Percentiles rank a stretch among this genome's conserved stretches.
phyloP scores from a whole-genome alignment of 2,797 vertebrate species.

The Gephyroberyx darwinii region DNA sequence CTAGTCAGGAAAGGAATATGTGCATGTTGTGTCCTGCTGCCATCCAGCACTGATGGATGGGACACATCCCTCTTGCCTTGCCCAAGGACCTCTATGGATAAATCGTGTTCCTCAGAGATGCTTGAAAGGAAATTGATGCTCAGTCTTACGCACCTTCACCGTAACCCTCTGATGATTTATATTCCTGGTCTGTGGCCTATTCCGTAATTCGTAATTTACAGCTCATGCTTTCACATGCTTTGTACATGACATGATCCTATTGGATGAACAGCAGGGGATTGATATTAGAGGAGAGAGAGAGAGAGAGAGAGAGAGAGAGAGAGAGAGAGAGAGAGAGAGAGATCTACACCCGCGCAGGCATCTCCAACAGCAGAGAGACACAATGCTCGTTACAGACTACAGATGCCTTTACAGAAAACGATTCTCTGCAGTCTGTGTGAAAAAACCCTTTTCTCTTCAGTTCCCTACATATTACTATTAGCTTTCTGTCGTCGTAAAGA shows the following conservation, averaged over 20 bases:
- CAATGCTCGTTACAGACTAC: slow-evolving; percentile 55
- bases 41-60: slow-evolving; percentile 51
- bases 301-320: slow-evolving; percentile 38
- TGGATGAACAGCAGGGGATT: slow-evolving; percentile 60
- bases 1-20: neutral
- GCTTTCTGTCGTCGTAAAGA: slow-evolving; percentile 13
- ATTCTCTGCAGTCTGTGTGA: slow-evolving; percentile 27
- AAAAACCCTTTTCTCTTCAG: slow-evolving; percentile 1
- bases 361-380: slow-evolving; percentile 48
- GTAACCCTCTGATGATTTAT: slow-evolving; percentile 46
- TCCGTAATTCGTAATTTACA: slow-evolving; percentile 36
- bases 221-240: slow-evolving; percentile 51
- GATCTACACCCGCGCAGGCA: slow-evolving; percentile 34
- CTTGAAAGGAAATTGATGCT: slow-evolving; percentile 11
- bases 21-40: slow-evolving; percentile 17
- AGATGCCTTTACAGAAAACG: slow-evolving; percentile 66
- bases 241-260: slow-evolving; percentile 65
- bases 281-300: slow-evolving; percentile 20
- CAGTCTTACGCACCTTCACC: slow-evolving; percentile 22
- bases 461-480: neutral
- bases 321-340: slow-evolving; percentile 24
- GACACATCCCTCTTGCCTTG: slow-evolving; percentile 8
- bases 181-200: slow-evolving; percentile 14
- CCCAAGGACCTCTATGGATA: slow-evolving; percentile 37
- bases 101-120: slow-evolving; percentile 27